These are phyloP conservation scores for Heliocidaris tuberculata DNA, from an alignment of 35 echinoderm and acorn worm genomes.

Conservation along the genomic window DNA sequence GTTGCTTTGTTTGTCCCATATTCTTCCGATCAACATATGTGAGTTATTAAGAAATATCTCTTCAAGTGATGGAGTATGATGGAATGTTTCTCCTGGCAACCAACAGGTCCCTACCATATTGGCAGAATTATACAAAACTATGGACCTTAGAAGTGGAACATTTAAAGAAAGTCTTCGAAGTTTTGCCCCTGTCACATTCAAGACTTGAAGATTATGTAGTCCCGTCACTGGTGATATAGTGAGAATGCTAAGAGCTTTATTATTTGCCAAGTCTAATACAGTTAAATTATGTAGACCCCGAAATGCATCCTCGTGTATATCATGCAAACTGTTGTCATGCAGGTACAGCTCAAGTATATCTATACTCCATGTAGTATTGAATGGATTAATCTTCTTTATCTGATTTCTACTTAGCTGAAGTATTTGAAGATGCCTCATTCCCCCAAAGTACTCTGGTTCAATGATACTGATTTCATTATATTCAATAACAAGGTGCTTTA, in stretches of 20 bases:
- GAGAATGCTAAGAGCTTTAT: neutral
- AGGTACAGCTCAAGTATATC: neutral
- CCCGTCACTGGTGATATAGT: neutral
- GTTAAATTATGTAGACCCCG: neutral
- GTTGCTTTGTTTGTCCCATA: neutral
- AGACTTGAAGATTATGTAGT: neutral
- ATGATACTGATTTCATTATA: neutral
- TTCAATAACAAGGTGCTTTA: neutral
- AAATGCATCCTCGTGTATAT: neutral
- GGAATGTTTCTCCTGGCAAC: neutral
- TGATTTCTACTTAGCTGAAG: neutral
- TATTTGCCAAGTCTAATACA: neutral
- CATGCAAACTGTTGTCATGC: neutral
- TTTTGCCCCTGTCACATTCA: neutral
- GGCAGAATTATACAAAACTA: neutral
- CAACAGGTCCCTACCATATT: neutral
- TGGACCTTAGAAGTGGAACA: neutral
- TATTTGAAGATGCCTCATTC: neutral
- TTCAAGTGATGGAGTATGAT: neutral
- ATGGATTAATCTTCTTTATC: neutral
- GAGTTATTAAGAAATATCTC: slow-evolving; percentile 12
- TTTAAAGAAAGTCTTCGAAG: neutral
- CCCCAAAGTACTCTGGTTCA: neutral
- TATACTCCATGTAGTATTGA: neutral
- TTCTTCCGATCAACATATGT: neutral